These are phyloP conservation scores for Cyanoramphus novaezelandiae DNA, from an alignment of 2,113 vertebrate genomes.

Conservation along the genomic window DNA sequence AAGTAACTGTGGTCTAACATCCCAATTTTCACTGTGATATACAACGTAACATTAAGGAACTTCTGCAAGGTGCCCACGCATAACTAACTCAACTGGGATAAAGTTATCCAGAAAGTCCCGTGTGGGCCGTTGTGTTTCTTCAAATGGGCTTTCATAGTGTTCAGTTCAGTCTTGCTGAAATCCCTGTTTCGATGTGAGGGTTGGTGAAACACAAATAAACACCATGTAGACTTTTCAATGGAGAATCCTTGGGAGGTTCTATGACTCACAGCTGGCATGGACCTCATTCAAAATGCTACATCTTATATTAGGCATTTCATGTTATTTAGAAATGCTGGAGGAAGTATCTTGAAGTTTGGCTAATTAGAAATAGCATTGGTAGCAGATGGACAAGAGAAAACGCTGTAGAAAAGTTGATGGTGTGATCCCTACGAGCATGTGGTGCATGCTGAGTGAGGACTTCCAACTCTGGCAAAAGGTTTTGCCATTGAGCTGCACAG, in stretches of 20 bases:
- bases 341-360: neutral
- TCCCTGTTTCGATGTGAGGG: neutral
- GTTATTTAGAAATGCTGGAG: slow-evolving; percentile 19
- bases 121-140: neutral
- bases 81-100: neutral
- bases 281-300: neutral
- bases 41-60: neutral
- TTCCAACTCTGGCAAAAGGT: neutral
- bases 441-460: neutral
- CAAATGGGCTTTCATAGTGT: neutral
- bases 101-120: neutral
- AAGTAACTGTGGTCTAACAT: neutral
- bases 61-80: neutral
- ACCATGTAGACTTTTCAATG: neutral
- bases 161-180: neutral
- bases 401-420: neutral
- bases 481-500: neutral
- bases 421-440: neutral
- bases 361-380: slow-evolving; percentile 5
- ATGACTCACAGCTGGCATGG: neutral
- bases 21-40: neutral
- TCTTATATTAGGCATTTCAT: neutral
- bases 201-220: neutral
- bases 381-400: slow-evolving; percentile 18
- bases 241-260: neutral